Evolutionary conservation across 2,888 invertebrate genomes (phyloP).

Genomic region (Melangyna quadrimaculata): DNA sequence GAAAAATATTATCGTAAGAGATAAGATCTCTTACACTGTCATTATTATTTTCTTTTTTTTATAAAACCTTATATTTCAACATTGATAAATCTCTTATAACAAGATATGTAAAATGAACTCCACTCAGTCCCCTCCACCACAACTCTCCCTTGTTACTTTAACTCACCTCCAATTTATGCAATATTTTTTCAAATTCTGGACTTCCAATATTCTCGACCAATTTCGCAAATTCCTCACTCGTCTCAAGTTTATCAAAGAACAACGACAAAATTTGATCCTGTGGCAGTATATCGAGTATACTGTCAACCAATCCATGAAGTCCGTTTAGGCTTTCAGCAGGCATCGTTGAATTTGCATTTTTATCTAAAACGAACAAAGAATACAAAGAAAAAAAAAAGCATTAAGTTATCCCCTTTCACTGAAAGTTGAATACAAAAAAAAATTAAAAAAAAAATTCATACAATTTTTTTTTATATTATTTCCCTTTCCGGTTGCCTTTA

Average conservation of each 20-base stretch:
- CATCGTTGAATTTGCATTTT: constrained; percentile 66
- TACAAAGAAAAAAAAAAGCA: background rate
- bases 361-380: constrained; percentile 36
- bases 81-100: background rate
- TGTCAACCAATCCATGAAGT: constrained; percentile 79
- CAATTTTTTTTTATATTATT: background rate
- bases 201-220: constrained; percentile 78
- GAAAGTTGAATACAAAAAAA: background rate
- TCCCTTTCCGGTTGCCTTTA: background rate
- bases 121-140: background rate
- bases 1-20: too few species aligned
- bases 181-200: constrained; percentile 77
- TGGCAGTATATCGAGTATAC: constrained; percentile 78
- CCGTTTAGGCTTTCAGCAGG: constrained; percentile 76
- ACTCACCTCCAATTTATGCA: constrained; percentile 79
- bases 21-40: too few species aligned
- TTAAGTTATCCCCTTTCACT: constrained; percentile 37
- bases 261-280: constrained; percentile 79
- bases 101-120: background rate
- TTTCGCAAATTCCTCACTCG: constrained; percentile 78
- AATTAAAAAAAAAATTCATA: too few species aligned
- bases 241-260: constrained; percentile 80
- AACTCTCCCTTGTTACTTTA: background rate
- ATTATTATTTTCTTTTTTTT: too few species aligned
- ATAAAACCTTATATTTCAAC: background rate